Percentiles rank a stretch among this genome's conserved stretches.
These are phyloP conservation scores for Danio rerio DNA, from an alignment of 2,113 vertebrate species.

Conservation along the genomic window DNA sequence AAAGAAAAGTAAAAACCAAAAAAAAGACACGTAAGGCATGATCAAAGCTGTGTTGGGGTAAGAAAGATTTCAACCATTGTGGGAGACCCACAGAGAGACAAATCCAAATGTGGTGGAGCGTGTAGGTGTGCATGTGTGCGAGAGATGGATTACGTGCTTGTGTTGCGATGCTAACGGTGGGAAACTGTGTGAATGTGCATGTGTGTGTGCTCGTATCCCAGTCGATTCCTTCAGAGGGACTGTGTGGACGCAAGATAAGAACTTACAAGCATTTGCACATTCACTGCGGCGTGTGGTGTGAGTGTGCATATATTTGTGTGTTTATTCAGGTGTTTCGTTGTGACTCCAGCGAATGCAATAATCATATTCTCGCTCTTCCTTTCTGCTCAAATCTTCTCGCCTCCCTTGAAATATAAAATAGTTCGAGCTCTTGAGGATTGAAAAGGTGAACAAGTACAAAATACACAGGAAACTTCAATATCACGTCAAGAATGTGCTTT, in stretches of 20 bases:
- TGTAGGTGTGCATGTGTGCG: slow-evolving; percentile 31
- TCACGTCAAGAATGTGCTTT: not conserved
- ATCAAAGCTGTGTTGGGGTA: slow-evolving; percentile 30
- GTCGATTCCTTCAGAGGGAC: not conserved
- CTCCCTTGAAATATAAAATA: not conserved
- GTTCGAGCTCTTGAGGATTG: not conserved
- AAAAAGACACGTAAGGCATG: slow-evolving; percentile 30
- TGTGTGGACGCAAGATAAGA: slow-evolving; percentile 2
- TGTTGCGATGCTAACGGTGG: not conserved
- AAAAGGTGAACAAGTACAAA: not conserved
- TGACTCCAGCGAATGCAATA: not conserved
- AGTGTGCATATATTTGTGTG: not conserved
- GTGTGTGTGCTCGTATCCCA: slow-evolving; percentile 20
- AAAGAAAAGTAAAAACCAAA: slow-evolving; percentile 15
- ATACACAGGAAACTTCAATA: not conserved
- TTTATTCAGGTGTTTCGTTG: slow-evolving; percentile 15
- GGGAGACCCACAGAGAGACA: slow-evolving; percentile 6
- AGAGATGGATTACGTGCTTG: slow-evolving; percentile 30
- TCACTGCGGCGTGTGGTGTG: not conserved
- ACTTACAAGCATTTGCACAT: slow-evolving; percentile 8
- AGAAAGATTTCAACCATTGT: slow-evolving; percentile 43
- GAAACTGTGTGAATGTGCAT: not conserved
- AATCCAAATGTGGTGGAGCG: slow-evolving; percentile 31
- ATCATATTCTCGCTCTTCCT: not conserved
- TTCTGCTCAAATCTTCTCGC: not conserved